These are phyloP conservation scores for Oreochromis mossambicus DNA, from an alignment of 2,797 vertebrate species.

Conservation along the genomic window DNA sequence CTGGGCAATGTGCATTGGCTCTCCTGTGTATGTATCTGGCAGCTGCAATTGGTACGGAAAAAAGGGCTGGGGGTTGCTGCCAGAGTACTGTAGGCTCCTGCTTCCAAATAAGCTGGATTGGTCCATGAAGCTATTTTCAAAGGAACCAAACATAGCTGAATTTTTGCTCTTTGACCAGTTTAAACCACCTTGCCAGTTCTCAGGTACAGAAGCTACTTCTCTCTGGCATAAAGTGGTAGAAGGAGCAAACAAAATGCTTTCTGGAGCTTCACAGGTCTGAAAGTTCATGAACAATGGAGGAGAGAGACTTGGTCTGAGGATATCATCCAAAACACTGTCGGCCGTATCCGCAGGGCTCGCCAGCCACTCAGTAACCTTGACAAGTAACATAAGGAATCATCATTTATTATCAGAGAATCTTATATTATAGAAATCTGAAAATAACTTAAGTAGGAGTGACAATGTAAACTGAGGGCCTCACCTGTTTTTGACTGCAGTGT, in stretches of 20 bases:
- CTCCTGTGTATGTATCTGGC: neutral
- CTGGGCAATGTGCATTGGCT: neutral
- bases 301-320: conserved; percentile 16
- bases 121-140: conserved; percentile 36
- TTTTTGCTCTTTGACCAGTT: conserved; percentile 6
- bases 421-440: neutral
- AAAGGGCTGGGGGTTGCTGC: neutral
- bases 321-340: conserved; percentile 18
- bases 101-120: conserved; percentile 4
- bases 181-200: conserved; percentile 9
- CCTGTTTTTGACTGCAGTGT: conserved; percentile 31
- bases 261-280: neutral
- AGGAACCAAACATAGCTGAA: conserved; percentile 9
- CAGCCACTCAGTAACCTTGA: conserved; percentile 48
- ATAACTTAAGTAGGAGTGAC: neutral
- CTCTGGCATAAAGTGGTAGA: conserved; percentile 16
- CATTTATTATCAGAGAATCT: neutral
- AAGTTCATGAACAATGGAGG: conserved; percentile 45
- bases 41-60: conserved; percentile 8
- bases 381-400: conserved; percentile 28
- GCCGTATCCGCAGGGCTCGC: conserved; percentile 14
- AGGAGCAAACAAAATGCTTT: conserved; percentile 15
- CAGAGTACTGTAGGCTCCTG: neutral
- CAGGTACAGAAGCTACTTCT: conserved; percentile 4
- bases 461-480: conserved; percentile 12